Conservation (phyloP, 2,888 invertebrate species). For the Nycteola revayana region DNA sequence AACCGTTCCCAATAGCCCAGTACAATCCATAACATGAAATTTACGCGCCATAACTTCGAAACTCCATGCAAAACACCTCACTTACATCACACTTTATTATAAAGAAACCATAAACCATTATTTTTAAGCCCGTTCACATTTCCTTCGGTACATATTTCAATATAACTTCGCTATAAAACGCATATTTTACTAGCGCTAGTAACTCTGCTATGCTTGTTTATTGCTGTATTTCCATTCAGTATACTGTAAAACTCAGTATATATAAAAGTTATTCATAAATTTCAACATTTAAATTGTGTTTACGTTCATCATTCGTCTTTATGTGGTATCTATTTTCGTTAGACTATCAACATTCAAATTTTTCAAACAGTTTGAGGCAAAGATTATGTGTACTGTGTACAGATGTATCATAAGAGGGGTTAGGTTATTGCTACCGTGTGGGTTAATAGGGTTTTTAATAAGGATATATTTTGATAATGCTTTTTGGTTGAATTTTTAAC, state of each 20-base stretch:
- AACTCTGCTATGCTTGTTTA: slow-evolving; percentile 46
- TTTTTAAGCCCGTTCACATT: slow-evolving; percentile 35
- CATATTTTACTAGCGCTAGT: slow-evolving; percentile 42
- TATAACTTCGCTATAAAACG: slow-evolving; percentile 48
- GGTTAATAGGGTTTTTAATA: background rate
- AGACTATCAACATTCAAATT: slow-evolving; percentile 47
- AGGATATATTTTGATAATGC: no score
- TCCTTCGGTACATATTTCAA: slow-evolving; percentile 27
- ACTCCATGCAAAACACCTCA: slow-evolving; percentile 6
- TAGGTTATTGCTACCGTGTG: no score
- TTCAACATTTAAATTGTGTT: slow-evolving; percentile 50
- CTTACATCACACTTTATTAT: slow-evolving; percentile 35
- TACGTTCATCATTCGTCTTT: slow-evolving; percentile 49
- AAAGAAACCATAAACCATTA: slow-evolving; percentile 42
- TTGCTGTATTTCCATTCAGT: slow-evolving; percentile 69
- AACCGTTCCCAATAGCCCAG: background rate
- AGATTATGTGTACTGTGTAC: slow-evolving; percentile 27
- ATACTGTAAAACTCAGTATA: slow-evolving; percentile 34
- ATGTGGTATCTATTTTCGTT: slow-evolving; percentile 64
- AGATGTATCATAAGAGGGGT: slow-evolving; percentile 10
- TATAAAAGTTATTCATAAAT: slow-evolving; percentile 64
- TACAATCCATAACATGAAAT: slow-evolving; percentile 1
- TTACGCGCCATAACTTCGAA: slow-evolving; percentile 3
- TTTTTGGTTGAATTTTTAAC: no score
- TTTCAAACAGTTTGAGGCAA: slow-evolving; percentile 40